Conservation (phyloP, 1,140 invertebrate species). For the Eriosoma lanigerum region DNA sequence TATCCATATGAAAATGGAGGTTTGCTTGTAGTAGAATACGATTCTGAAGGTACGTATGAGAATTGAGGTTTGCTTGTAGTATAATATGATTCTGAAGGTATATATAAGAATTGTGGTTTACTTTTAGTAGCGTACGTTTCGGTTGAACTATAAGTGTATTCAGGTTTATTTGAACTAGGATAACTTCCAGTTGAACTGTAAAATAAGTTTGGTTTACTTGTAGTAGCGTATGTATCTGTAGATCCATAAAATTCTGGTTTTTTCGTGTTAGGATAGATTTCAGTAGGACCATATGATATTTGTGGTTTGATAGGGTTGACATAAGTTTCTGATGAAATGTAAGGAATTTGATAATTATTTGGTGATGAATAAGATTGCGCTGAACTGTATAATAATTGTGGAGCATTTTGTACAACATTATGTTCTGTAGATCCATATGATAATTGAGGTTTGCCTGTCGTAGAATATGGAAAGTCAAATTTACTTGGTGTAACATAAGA, state of each 20-base stretch:
- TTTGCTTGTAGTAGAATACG: too few relatives aligned
- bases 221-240: background rate
- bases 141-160: background rate
- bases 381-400: conserved; percentile 17
- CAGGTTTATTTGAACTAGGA: background rate
- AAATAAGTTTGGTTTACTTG: background rate
- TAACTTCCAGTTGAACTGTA: background rate
- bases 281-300: too few relatives aligned
- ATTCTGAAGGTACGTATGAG: background rate
- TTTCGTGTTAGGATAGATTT: background rate
- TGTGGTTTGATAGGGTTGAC: background rate
- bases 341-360: background rate
- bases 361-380: background rate
- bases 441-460: background rate
- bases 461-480: background rate
- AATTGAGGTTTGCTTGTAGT: conserved; percentile 9
- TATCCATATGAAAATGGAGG: too few relatives aligned
- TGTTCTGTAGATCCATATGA: background rate
- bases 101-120: background rate
- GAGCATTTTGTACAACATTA: background rate
- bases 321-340: background rate
- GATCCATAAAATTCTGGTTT: background rate
- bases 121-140: background rate
- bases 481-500: background rate
- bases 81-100: background rate